Evolutionary conservation across 2,888 invertebrate genomes (phyloP).

Genomic region (Noctua pronuba): DNA sequence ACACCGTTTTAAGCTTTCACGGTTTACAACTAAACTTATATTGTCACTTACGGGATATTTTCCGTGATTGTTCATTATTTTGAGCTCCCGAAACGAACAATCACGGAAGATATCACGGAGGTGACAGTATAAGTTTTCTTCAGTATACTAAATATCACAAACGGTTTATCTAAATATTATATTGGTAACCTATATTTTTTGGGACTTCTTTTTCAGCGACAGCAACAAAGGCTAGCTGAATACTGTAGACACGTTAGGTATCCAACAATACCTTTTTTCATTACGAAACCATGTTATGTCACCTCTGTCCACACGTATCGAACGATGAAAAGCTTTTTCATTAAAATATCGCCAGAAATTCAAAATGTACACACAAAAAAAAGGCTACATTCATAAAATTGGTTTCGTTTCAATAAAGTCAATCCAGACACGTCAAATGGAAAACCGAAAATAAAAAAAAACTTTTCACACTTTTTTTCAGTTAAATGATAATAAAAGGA

Average conservation of each 20-base stretch:
- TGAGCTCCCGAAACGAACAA: too few relatives aligned
- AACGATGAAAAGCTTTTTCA: conserved; percentile 26
- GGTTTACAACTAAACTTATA: too few relatives aligned
- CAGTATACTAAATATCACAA: too few relatives aligned
- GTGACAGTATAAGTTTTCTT: too few relatives aligned
- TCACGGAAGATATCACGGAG: too few relatives aligned
- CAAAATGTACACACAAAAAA: conserved; percentile 13
- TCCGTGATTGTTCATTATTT: too few relatives aligned
- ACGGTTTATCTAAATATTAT: not conserved
- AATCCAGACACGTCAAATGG: not conserved
- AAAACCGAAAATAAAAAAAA: not conserved
- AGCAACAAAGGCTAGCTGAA: not conserved
- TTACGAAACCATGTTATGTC: conserved; percentile 36
- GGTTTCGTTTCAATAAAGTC: conserved; percentile 27
- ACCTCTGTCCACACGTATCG: not conserved
- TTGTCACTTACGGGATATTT: too few relatives aligned
- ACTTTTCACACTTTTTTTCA: not conserved
- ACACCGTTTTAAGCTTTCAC: too few relatives aligned
- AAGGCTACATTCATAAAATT: conserved; percentile 26
- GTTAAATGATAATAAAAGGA: too few relatives aligned
- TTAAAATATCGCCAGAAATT: conserved; percentile 30
- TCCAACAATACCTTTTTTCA: conserved; percentile 31
- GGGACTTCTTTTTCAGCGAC: not conserved
- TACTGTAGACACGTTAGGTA: not conserved
- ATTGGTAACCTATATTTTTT: not conserved